phyloP scores from a whole-genome alignment of 2,113 vertebrate genomes.

The Peromyscus maniculatus region DNA sequence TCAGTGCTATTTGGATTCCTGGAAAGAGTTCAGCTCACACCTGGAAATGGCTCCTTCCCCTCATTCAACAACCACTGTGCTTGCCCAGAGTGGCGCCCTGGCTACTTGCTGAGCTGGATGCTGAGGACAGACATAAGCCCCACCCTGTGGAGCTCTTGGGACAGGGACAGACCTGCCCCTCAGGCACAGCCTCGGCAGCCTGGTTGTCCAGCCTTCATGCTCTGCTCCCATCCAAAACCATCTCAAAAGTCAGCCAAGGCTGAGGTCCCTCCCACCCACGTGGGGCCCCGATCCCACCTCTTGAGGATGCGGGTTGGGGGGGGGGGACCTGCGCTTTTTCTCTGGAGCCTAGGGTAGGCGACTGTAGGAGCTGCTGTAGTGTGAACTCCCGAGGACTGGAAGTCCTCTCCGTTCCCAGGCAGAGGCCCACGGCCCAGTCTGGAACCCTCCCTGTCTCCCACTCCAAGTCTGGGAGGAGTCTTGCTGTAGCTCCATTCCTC shows the following conservation, averaged over 20 bases:
- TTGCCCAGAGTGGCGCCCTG: background rate
- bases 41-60: background rate
- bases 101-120: background rate
- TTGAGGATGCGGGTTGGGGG: background rate
- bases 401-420: background rate
- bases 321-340: background rate
- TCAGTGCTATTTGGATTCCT: background rate
- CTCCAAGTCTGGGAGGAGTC: background rate
- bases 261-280: background rate
- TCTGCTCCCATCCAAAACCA: background rate
- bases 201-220: rapidly evolving
- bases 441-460: background rate
- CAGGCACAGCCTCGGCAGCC: background rate
- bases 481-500: background rate
- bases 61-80: background rate
- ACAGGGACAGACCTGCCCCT: background rate
- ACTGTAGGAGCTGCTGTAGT: background rate
- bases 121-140: background rate
- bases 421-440: rapidly evolving
- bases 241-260: background rate
- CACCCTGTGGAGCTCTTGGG: background rate
- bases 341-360: background rate
- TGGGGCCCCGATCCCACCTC: background rate
- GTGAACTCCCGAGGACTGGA: background rate
- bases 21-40: background rate